phyloP scores from a whole-genome alignment of 2,888 invertebrate species.

The Tipula vernalis region DNA sequence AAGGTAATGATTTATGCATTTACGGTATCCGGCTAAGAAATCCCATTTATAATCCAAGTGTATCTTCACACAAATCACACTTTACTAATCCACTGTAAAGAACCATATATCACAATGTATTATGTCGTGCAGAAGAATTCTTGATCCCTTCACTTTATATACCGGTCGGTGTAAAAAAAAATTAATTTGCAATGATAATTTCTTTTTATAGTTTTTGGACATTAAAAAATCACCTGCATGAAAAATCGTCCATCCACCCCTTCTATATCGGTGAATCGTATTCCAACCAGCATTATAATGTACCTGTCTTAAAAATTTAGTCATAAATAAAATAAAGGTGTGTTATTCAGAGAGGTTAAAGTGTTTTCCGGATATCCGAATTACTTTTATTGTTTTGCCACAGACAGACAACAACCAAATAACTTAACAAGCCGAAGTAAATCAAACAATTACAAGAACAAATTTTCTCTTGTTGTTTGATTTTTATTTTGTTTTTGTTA shows the following conservation, averaged over 20 bases:
- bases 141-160: background rate
- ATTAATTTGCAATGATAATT: background rate
- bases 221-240: background rate
- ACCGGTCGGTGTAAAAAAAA: background rate
- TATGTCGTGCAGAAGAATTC: background rate
- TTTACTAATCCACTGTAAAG: background rate
- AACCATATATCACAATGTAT: background rate
- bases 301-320: background rate
- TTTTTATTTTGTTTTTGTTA: background rate
- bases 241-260: background rate
- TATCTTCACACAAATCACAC: background rate
- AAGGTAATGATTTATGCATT: background rate
- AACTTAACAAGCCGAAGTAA: background rate
- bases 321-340: background rate
- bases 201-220: background rate
- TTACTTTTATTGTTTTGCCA: background rate
- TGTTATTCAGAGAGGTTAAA: background rate
- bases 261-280: background rate
- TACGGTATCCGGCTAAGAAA: background rate
- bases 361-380: background rate
- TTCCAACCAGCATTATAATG: background rate
- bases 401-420: background rate
- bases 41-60: background rate
- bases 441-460: background rate
- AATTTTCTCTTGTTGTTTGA: background rate